phyloP scores from a whole-genome alignment of 2,797 vertebrate species.

The Melanogrammus aeglefinus region DNA sequence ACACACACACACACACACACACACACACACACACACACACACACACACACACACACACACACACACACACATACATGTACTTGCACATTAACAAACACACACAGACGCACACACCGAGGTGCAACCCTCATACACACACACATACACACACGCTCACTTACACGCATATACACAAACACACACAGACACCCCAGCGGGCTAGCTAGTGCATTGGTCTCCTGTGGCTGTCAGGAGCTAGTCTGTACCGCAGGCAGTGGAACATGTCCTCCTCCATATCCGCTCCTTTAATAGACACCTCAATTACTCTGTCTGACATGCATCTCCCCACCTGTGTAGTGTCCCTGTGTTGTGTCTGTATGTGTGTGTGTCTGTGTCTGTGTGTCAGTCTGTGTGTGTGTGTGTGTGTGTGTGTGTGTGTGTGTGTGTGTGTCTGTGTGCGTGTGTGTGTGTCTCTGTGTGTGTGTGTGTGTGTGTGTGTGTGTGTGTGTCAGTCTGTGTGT shows the following conservation, averaged over 20 bases:
- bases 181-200: conserved; percentile 30
- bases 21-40: too few relatives aligned
- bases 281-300: conserved; percentile 12
- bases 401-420: background rate
- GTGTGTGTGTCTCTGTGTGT: background rate
- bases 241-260: conserved; percentile 22
- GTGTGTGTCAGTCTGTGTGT: too few relatives aligned
- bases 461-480: background rate
- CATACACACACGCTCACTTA: too few relatives aligned
- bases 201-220: background rate
- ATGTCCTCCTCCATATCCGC: conserved; percentile 33
- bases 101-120: background rate
- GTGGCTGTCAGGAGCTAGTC: conserved; percentile 17
- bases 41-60: too few relatives aligned
- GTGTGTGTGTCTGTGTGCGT: conserved; percentile 10
- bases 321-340: too few relatives aligned
- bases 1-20: too few relatives aligned
- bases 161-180: conserved; percentile 13
- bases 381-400: background rate
- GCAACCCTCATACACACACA: too few relatives aligned
- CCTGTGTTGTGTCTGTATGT: background rate
- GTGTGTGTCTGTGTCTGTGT: conserved; percentile 3
- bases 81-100: conserved; percentile 7
- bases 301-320: background rate
- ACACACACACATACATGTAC: too few relatives aligned